A percentile compares a stretch with the other conserved stretches of the same genome.
Evolutionary conservation across 2,113 vertebrate species (phyloP).

Genomic region (Sarotherodon lohbergeri): DNA sequence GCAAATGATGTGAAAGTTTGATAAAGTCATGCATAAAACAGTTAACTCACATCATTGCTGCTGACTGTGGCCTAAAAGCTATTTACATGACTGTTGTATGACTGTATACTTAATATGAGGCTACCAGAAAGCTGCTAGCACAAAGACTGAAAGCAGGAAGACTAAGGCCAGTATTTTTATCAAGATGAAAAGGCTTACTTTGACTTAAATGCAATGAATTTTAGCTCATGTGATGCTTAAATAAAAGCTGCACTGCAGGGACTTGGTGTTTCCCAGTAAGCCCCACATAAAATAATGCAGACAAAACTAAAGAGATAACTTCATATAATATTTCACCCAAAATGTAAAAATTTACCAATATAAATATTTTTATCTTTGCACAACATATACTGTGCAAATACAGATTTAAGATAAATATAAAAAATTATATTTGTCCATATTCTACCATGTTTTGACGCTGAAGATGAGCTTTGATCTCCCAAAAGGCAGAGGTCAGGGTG

Average conservation of each 20-base stretch:
- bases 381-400: neutral
- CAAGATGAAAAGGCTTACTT: neutral
- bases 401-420: neutral
- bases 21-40: neutral
- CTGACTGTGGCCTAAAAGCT: neutral
- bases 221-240: neutral
- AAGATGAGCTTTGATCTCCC: constrained; percentile 40
- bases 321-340: neutral
- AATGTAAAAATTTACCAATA: neutral
- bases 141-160: neutral
- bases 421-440: fast-evolving
- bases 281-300: neutral
- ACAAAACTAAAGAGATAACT: neutral
- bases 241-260: neutral
- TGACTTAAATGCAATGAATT: neutral
- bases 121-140: neutral
- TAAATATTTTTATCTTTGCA: neutral
- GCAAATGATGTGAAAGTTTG: fast-evolving
- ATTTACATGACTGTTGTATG: neutral
- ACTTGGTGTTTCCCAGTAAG: neutral
- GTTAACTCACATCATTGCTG: neutral
- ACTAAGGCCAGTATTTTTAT: neutral
- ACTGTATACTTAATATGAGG: neutral
- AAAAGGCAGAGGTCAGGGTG: constrained; percentile 19
- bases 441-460: neutral